Percentiles rank a stretch among this genome's conserved stretches.
phyloP scores from a whole-genome alignment of 2,113 vertebrate genomes.

The Scatophagus argus region DNA sequence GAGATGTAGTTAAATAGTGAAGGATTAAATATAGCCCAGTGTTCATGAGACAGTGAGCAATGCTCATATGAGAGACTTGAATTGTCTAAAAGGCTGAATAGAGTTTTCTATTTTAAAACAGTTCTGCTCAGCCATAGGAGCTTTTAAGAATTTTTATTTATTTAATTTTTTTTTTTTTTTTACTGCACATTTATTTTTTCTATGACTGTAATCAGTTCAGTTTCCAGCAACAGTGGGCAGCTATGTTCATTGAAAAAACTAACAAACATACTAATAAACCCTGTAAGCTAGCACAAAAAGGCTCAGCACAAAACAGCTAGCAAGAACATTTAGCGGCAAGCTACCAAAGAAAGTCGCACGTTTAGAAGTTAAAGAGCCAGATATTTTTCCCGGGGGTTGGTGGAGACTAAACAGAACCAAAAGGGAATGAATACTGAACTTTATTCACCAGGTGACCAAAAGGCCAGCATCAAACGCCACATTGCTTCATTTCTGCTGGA shows the following conservation, averaged over 20 bases:
- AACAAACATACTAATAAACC: too few relatives aligned
- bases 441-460: neutral
- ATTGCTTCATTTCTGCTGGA: neutral
- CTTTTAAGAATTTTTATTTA: neutral
- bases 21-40: conserved; percentile 37
- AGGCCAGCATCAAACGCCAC: too few relatives aligned
- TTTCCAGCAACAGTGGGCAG: neutral
- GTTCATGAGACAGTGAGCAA: neutral
- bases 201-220: neutral
- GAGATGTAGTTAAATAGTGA: conserved; percentile 34
- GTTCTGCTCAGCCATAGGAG: neutral
- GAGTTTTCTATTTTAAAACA: neutral
- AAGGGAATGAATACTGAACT: neutral
- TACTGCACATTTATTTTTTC: neutral
- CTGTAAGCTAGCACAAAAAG: too few relatives aligned
- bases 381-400: too few relatives aligned
- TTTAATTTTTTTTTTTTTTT: neutral
- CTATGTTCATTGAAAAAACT: neutral
- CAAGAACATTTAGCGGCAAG: neutral
- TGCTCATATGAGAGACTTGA: neutral
- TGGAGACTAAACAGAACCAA: neutral
- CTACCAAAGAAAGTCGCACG: neutral
- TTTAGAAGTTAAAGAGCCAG: neutral
- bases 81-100: neutral
- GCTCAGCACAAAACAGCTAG: too few relatives aligned